Percentiles rank a stretch among this genome's conserved stretches.
Evolutionary conservation across 2,797 vertebrate genomes (phyloP).

Genomic region (Bryconaethiops microstoma): DNA sequence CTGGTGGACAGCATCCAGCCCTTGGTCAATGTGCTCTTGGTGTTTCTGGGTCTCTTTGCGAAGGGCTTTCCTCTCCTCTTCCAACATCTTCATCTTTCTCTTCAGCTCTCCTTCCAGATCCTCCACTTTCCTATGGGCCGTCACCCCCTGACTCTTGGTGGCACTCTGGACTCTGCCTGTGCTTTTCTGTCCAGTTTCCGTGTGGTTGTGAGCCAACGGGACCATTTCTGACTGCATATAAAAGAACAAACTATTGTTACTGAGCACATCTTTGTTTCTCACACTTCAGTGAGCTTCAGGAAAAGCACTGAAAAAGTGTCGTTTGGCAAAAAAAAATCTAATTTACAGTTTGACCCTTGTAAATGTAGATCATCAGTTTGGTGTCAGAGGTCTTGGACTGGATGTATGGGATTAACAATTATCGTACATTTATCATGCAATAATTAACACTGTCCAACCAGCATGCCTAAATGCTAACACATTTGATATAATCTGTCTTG

Average conservation of each 20-base stretch:
- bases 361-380: background rate
- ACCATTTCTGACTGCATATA: slow-evolving; percentile 85
- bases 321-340: background rate
- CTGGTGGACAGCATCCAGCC: slow-evolving; percentile 85
- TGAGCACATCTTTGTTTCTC: background rate
- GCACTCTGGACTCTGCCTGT: slow-evolving; percentile 45
- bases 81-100: slow-evolving; percentile 88
- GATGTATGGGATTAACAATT: background rate
- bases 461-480: background rate
- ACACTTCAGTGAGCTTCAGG: background rate
- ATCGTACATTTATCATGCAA: background rate
- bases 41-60: slow-evolving; percentile 82
- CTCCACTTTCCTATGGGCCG: slow-evolving; percentile 84
- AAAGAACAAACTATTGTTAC: slow-evolving; percentile 6
- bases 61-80: slow-evolving; percentile 87
- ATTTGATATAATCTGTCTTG: background rate
- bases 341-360: background rate
- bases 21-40: slow-evolving; percentile 84
- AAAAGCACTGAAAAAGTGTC: background rate
- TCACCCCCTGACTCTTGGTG: slow-evolving; percentile 57
- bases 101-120: slow-evolving; percentile 91
- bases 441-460: background rate
- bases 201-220: slow-evolving; percentile 79
- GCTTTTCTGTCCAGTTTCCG: slow-evolving; percentile 60
- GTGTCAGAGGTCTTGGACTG: background rate